Evolutionary conservation across 1,140 invertebrate genomes (phyloP), one percentile per base, ranked within the genome.

Genomic region (Oedothorax gibbosus): DNA sequence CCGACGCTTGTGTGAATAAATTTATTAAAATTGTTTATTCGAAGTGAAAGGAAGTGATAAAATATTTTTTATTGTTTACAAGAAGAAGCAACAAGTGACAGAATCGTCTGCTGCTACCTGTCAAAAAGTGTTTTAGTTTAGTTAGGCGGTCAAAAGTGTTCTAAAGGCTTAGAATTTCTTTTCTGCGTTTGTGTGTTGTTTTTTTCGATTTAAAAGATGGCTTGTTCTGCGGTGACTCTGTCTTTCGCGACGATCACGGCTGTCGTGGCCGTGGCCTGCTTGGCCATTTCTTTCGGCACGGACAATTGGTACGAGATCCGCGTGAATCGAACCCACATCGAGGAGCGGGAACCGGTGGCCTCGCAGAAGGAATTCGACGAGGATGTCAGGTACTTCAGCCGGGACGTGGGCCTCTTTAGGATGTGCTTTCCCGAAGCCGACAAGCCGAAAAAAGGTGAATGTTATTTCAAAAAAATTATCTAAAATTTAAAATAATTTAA

Each of bases 231-330:
- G 87, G 95, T 97, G 89, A 97, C 96, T 88, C 92, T 98, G 89
- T 97, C 96, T 89, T 93, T 98, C 91, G 96, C 96, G 86, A 98
- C 96, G 88, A 97, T 98, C 91, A 95, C 95, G 89, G 96, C 96
- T 88, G 97, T 98, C 89, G 95, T 97, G 88, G 95, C 96, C 87
- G 96, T 96, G 88, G 95, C 96, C 72, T 92, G 97, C 88, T 92
- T 98, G 88, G 94, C 95, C 85, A 97, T 98, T 89, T 95, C 96
- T 87, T 98, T 98, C 91, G 95, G 95, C 88, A 98, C 96, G 89
- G 96, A 98, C 91, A 97, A 97, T 92, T 98, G 96, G 96, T 92
- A 97, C 87, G 95, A 95, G 90, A 95, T 96, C 87, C 95, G 96
- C 91, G 96, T 98, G 85, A 95, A 96, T 90, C 92, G 96, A 87